Evolutionary conservation across 2,888 invertebrate species (phyloP).

Genomic region (Pimpla rufipes): DNA sequence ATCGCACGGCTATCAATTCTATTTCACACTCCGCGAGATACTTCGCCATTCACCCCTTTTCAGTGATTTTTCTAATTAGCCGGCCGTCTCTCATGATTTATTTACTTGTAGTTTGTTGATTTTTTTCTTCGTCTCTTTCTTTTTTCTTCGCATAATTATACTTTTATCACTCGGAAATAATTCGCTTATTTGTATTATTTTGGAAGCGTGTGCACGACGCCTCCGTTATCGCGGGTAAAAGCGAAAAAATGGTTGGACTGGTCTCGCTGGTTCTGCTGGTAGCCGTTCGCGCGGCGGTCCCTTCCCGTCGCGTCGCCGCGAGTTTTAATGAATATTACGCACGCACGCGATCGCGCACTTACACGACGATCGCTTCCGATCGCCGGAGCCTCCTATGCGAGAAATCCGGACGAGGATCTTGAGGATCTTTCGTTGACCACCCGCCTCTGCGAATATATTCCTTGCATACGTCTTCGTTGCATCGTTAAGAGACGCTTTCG

Average conservation of each 20-base stretch:
- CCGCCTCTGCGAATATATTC: slow-evolving; percentile 61
- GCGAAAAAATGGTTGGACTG: slow-evolving; percentile 53
- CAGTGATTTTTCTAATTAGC: slow-evolving; percentile 35
- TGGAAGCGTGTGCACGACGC: slow-evolving; percentile 27
- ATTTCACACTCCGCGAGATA: background rate
- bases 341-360: slow-evolving; percentile 78
- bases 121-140: background rate
- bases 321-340: slow-evolving; percentile 81
- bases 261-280: slow-evolving; percentile 28
- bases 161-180: slow-evolving; percentile 32
- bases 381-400: slow-evolving; percentile 41
- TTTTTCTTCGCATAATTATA: background rate
- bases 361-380: slow-evolving; percentile 73
- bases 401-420: slow-evolving; percentile 47
- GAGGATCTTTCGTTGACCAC: slow-evolving; percentile 65
- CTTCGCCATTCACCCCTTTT: background rate
- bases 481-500: slow-evolving; percentile 69
- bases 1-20: background rate
- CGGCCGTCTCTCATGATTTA: background rate
- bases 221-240: slow-evolving; percentile 55
- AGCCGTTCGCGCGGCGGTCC: slow-evolving; percentile 6
- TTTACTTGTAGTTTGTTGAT: background rate
- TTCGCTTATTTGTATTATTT: slow-evolving; percentile 53
- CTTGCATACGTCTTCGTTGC: slow-evolving; percentile 70
- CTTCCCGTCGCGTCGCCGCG: slow-evolving; percentile 57